Base-by-base conservation (phyloP, 1,140 invertebrate species). In the Lethrus apterus region DNA sequence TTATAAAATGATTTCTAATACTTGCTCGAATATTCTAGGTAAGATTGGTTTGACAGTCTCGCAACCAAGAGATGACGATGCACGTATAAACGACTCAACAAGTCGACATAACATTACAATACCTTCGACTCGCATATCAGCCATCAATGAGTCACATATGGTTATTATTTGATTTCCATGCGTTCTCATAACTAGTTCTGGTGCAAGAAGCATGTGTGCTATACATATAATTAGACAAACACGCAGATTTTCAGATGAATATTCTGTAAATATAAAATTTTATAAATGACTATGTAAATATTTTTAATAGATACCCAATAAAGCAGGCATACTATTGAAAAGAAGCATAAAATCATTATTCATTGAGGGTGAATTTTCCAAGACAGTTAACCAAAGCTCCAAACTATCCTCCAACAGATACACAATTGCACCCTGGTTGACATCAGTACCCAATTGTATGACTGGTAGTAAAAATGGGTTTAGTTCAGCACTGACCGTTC, bases 391-490 rank as follows among this genome's bases (percentile, higher is more conserved):
- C 91, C 93, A 96, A 40, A 98, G 74, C 55, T 90, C 84, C 21
- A 97, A 71, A 0, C 89, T 91, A 70, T 98, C 93, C 68, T 96
- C 92, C 51, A 93, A 68, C 30, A 95, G 74, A 69, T 95, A 95
- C 26, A 95, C 81, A 63, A 92, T 84, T 10, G 80, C 82, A 24
- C 80, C 78, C 63, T 90, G 79, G 44, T 78, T 78, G 0, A 86
- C 70, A 61, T 93, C 85, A 1, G 89, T 92, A 48, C 84, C 83
- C 47, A 88, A 69, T 55, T 79, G 75, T 45, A 98, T 83, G 19
- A 91, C 81, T 44, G 76, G 79, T 44, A 89, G 65, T 20, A 91
- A 70, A 60, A 91, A 82, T 32, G 77, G 75, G 56, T 78, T 76
- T 49, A 87, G 65, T 50, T 66, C 62, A 20, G 72, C 67, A 46